Percentiles rank a stretch among this genome's conserved stretches.
phyloP scores from a whole-genome alignment of 2,888 invertebrate species.

The Halictus ligatus region DNA sequence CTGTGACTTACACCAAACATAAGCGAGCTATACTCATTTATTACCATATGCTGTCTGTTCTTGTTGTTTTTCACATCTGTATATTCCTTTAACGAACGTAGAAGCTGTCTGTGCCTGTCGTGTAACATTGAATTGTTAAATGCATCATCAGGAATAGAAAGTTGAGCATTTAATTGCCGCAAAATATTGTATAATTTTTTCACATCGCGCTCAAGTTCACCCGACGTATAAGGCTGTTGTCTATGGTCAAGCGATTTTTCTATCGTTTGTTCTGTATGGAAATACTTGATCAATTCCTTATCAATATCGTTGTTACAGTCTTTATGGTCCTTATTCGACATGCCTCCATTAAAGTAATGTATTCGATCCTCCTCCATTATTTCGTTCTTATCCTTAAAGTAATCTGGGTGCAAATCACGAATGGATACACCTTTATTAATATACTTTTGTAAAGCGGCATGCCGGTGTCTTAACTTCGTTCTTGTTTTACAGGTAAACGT shows the following conservation, averaged over 20 bases:
- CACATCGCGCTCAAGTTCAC: constrained; percentile 82
- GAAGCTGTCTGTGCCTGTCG: constrained; percentile 73
- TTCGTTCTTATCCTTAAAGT: not conserved
- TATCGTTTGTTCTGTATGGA: constrained; percentile 43
- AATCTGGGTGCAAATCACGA: constrained; percentile 29
- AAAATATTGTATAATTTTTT: constrained; percentile 83
- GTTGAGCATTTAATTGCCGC: constrained; percentile 74
- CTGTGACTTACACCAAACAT: constrained; percentile 72
- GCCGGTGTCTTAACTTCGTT: constrained; percentile 87
- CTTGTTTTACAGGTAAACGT: constrained; percentile 86
- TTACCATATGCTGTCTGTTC: not conserved
- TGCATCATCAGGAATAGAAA: constrained; percentile 67
- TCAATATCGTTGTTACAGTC: constrained; percentile 79
- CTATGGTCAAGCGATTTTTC: constrained; percentile 78
- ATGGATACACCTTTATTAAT: constrained; percentile 37
- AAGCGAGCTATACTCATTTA: constrained; percentile 64
- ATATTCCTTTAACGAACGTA: constrained; percentile 55
- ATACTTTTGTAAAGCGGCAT: constrained; percentile 84
- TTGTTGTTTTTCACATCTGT: constrained; percentile 8
- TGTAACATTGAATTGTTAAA: constrained; percentile 61
- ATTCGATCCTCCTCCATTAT: not conserved
- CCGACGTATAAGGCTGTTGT: constrained; percentile 78
- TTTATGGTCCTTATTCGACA: constrained; percentile 64
- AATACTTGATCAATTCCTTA: constrained; percentile 73
- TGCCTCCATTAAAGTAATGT: not conserved